Evolutionary conservation across 1,140 invertebrate species (phyloP), one percentile per base, ranked within the genome.

Genomic region (Ceratoteleas bidentatus): DNA sequence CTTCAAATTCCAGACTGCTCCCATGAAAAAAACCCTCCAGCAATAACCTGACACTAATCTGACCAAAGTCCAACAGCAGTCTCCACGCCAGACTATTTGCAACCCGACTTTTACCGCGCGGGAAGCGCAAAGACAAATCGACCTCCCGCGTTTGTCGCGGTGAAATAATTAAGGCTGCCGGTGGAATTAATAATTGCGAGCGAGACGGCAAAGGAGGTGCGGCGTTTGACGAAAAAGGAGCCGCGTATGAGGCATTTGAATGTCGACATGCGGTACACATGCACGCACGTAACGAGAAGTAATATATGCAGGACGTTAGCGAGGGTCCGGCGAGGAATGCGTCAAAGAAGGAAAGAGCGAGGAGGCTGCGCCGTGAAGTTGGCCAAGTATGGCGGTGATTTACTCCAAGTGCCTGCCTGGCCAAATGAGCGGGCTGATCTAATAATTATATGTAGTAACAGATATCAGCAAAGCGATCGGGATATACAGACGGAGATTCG

Each of bases 341-440:
- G 33, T 33, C 33, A 36, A 54, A 36, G n/a, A 33, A 54, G 33
- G 13, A 54, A 54, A 33, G 33, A 40, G 36, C 10, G 36, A 40
- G 36, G 36, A 6, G 36, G 36, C 36, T 54, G 2, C 6, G 13
- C 10, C 33, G 2, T 14, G 53, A 54, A 54, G 32, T 54, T 54
- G n/a, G 53, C 53, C 53, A 33, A 54, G 53, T 54, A 54, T 54
- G 53, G 53, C 36, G 33, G 33, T 54, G 53, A 54, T 54, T 54
- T 54, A 54, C 53, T 54, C 13, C 43, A 45, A 61, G 58, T 52
- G 11, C 53, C 33, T 54, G 32, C 32, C 13, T 5, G 53, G 32
- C 33, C 36, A 54, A 54, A 54, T 54, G 53, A 54, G 32, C 33
- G 32, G 33, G n/a, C 11, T 24, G 53, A 54, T 54, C 11, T 54